Percentiles rank a stretch among this genome's conserved stretches.
Evolutionary conservation across 2,888 invertebrate genomes (phyloP).

Genomic region (Philereme transversata): DNA sequence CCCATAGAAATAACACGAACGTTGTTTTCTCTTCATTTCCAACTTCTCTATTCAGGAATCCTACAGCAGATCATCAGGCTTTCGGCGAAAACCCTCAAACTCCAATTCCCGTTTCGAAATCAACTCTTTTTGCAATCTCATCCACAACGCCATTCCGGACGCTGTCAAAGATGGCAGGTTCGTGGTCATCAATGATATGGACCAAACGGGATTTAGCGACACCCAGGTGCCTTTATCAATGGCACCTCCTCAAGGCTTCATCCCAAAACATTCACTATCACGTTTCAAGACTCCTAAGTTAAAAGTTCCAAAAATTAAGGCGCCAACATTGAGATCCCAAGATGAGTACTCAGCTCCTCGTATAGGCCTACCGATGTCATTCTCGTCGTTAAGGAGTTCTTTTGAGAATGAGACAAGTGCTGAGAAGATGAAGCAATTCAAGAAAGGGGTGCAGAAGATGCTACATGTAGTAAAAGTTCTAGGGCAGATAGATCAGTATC

Average conservation of each 20-base stretch:
- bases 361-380: constrained; percentile 54
- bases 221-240: constrained; percentile 55
- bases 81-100: constrained; percentile 29
- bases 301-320: constrained; percentile 54
- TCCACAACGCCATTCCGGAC: constrained; percentile 68
- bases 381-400: constrained; percentile 48
- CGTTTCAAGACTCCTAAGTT: constrained; percentile 53
- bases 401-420: constrained; percentile 65
- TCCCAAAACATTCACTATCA: constrained; percentile 50
- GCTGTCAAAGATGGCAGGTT: constrained; percentile 68
- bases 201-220: constrained; percentile 61
- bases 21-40: no score
- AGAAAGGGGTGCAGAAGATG: constrained; percentile 75
- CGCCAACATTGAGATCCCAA: constrained; percentile 56
- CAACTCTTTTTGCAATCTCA: constrained; percentile 66
- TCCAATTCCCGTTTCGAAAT: constrained; percentile 49
- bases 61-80: constrained; percentile 31
- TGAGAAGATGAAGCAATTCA: constrained; percentile 71
- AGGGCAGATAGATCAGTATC: constrained; percentile 70
- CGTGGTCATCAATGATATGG: constrained; percentile 55
- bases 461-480: constrained; percentile 72
- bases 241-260: constrained; percentile 63
- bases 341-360: constrained; percentile 51
- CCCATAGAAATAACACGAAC: no score
- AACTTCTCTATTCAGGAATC: constrained; percentile 38